These are phyloP conservation scores for Odontothrips loti DNA, from an alignment of 2,888 invertebrate genomes.

Conservation along the genomic window DNA sequence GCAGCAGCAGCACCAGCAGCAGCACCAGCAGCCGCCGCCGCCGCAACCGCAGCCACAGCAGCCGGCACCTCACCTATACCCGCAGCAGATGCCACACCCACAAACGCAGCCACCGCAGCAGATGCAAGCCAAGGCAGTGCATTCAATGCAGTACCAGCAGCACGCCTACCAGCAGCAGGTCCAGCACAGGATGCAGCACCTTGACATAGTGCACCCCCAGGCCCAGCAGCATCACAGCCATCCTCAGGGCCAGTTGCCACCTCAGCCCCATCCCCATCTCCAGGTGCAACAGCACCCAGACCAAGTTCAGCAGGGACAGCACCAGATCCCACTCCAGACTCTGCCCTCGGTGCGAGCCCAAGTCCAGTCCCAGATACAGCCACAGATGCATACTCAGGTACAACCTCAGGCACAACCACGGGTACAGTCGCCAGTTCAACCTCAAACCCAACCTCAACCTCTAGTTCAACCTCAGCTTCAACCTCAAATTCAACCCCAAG, in stretches of 20 bases:
- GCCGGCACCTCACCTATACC: neutral
- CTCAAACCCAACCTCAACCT: conserved; percentile 4
- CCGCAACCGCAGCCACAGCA: neutral
- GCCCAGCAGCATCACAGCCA: neutral
- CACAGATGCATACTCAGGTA: neutral
- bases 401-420: neutral
- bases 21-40: neutral
- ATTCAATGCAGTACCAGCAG: neutral
- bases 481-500: neutral
- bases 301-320: neutral
- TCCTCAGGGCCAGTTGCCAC: neutral
- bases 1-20: conserved; percentile 8
- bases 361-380: neutral
- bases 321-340: neutral
- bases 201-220: neutral
- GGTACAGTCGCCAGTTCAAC: conserved; percentile 1
- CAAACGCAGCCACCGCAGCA: neutral
- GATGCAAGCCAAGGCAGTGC: neutral
- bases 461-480: neutral
- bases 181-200: neutral
- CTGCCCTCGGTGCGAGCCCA: neutral
- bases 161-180: neutral
- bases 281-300: neutral
- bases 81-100: neutral
- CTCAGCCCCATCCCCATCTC: neutral